Base-by-base conservation (phyloP, 2,797 vertebrate species). In the Valencia hispanica region DNA sequence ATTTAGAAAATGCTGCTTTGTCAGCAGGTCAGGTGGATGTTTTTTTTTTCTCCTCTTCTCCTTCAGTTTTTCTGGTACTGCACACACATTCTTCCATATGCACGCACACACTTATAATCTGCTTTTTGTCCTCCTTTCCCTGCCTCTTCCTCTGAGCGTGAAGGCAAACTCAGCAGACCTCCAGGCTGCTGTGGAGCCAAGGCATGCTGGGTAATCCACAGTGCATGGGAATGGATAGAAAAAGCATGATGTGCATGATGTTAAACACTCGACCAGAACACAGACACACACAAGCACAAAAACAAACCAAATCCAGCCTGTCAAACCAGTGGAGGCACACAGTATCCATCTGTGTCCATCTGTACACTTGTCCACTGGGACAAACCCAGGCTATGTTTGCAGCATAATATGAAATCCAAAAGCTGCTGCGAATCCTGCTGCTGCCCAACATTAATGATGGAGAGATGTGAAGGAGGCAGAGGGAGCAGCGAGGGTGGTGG, bases 81-180 rank as follows among this genome's bases (percentile, higher is more conserved):
- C 66, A 78, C 77, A 83, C 73, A 74, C 65, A 43, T 66, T 73
- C 50, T 41, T 30, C 25, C 74, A 68, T 68, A 72, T 1, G 22
- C 78, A 78, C 59, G 17, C 57, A 75, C 57, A 81, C 83, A 53
- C 72, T 83, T 71, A 50, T 83, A 83, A 82, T 86, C 82, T 86
- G 76, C 43, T 68, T 83, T 82, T 88, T 82, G 82, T 87, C 86
- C 85, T 87, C 80, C 59, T 78, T 86, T 82, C 75, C 75, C 69
- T 74, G 78, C 74, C n/a, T 74, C 73, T 68, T 73, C 84, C 70
- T 86, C 27, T 73, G 55, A 81, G 79, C 30, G 57, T 81, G 76
- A 91, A 89, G 83, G 88, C 91, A 89, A 87, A 92, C 91, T 94
- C 91, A 94, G 92, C 92, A 93, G 90, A 93, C 92, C 91, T 92